Percentiles rank a stretch among this genome's conserved stretches.
phyloP scores from a whole-genome alignment of 2,888 invertebrate species.

The Parnassius orleans region DNA sequence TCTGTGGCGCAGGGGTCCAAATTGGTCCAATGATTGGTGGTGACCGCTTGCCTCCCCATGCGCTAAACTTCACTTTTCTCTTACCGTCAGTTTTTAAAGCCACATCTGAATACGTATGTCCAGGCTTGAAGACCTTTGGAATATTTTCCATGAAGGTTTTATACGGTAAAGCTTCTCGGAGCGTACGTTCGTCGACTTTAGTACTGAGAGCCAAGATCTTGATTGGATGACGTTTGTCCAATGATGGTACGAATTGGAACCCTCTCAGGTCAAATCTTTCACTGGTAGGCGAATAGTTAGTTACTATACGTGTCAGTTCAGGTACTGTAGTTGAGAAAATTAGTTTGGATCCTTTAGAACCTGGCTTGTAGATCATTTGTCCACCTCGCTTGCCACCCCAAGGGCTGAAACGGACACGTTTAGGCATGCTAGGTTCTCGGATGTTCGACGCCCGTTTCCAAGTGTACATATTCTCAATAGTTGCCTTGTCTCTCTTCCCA shows the following conservation, averaged over 20 bases:
- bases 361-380: slow-evolving; percentile 64
- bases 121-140: slow-evolving; percentile 59
- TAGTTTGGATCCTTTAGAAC: slow-evolving; percentile 54
- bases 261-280: slow-evolving; percentile 51
- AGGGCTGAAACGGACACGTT: slow-evolving; percentile 70
- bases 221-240: slow-evolving; percentile 62
- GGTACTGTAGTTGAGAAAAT: slow-evolving; percentile 64
- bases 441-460: slow-evolving; percentile 61
- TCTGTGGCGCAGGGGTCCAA: slow-evolving; percentile 61
- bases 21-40: slow-evolving; percentile 75
- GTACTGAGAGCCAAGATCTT: slow-evolving; percentile 58
- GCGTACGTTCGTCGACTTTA: slow-evolving; percentile 45
- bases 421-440: slow-evolving; percentile 72
- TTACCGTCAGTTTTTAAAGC: slow-evolving; percentile 70
- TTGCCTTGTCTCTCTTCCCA: slow-evolving; percentile 53
- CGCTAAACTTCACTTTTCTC: slow-evolving; percentile 72
- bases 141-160: slow-evolving; percentile 54
- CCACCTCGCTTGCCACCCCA: slow-evolving; percentile 75
- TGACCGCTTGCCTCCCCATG: slow-evolving; percentile 73
- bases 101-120: slow-evolving; percentile 65
- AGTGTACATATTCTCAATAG: slow-evolving; percentile 60
- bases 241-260: slow-evolving; percentile 53
- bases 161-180: slow-evolving; percentile 60
- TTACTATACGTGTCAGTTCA: slow-evolving; percentile 59
- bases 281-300: slow-evolving; percentile 53